These are phyloP conservation scores for Ceyx cyanopectus DNA, from an alignment of 2,113 vertebrate species.

Conservation along the genomic window DNA sequence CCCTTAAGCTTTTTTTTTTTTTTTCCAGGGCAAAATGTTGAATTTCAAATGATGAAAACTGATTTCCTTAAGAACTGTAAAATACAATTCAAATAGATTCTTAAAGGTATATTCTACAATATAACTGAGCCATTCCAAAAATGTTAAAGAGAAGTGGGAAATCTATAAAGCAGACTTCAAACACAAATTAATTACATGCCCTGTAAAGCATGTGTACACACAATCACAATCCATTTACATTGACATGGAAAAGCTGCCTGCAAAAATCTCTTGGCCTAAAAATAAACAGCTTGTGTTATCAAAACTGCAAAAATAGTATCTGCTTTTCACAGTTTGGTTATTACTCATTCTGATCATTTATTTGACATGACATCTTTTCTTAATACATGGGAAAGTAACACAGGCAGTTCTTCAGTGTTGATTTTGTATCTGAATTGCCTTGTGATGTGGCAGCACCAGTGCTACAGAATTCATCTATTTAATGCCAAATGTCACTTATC, in stretches of 20 bases:
- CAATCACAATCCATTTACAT: not conserved
- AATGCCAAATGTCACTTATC: not conserved
- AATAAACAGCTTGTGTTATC: not conserved
- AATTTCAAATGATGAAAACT: not conserved
- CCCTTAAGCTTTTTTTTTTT: not conserved
- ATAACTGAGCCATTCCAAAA: not conserved
- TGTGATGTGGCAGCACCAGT: not conserved
- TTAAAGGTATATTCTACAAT: not conserved
- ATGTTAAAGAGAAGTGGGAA: not conserved
- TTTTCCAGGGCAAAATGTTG: not conserved
- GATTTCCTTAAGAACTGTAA: not conserved
- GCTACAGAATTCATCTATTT: not conserved
- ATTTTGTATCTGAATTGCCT: constrained; percentile 12
- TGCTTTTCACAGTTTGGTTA: not conserved
- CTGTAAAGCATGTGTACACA: not conserved
- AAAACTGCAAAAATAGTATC: not conserved
- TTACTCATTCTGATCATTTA: not conserved
- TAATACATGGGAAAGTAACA: not conserved
- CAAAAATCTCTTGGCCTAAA: not conserved
- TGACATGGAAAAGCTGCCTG: not conserved
- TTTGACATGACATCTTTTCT: not conserved
- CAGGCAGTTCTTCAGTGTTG: constrained; percentile 25
- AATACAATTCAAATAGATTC: not conserved
- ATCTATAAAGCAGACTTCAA: not conserved
- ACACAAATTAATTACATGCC: not conserved